Percentiles rank a stretch among this genome's conserved stretches.
Conservation (phyloP, 2,113 vertebrate genomes). For the Oplegnathus fasciatus region DNA sequence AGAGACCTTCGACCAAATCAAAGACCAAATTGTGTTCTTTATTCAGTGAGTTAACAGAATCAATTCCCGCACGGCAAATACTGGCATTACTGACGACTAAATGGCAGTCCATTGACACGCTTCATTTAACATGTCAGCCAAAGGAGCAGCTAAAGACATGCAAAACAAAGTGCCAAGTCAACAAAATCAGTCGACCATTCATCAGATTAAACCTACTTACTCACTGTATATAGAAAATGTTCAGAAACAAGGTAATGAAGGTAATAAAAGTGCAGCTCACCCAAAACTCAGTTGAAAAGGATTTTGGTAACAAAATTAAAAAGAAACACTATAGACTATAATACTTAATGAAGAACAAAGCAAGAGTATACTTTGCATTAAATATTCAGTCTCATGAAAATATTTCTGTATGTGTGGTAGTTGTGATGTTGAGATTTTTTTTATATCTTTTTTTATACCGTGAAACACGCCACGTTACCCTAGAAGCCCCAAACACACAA, state of each 20-base stretch:
- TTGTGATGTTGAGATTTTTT: background rate
- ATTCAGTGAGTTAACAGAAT: conserved; percentile 30
- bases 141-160: conserved; percentile 40
- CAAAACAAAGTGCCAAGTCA: conserved; percentile 60
- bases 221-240: conserved; percentile 9
- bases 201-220: conserved; percentile 30
- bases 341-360: background rate
- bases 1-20: background rate
- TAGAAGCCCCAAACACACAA: conserved; percentile 28
- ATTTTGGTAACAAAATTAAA: background rate
- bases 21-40: conserved; percentile 11
- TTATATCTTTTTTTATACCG: conserved; percentile 24
- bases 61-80: conserved; percentile 39
- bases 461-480: conserved; percentile 29
- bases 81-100: conserved; percentile 40
- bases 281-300: background rate
- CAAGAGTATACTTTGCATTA: background rate
- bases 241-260: background rate
- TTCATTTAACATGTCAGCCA: conserved; percentile 58
- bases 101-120: conserved; percentile 49
- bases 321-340: background rate
- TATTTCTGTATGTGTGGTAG: background rate
- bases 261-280: background rate
- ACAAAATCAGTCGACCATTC: conserved; percentile 48
- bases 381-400: background rate